Percentiles rank a stretch among this genome's conserved stretches.
Evolutionary conservation across 2,888 invertebrate species (phyloP).

Genomic region (Chironomus riparius): DNA sequence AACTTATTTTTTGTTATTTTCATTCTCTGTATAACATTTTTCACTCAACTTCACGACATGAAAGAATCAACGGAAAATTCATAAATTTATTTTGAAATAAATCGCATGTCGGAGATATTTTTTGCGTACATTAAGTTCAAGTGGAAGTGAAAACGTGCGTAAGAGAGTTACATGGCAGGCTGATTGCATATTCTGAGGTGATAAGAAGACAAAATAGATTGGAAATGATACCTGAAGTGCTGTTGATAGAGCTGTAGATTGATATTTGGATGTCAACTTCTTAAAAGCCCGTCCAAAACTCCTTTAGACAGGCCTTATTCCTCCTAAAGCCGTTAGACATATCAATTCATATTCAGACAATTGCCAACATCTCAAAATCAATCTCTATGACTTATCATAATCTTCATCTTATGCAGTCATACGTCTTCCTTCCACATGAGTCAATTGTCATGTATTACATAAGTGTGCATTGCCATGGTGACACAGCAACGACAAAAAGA

Average conservation of each 20-base stretch:
- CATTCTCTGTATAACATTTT: constrained; percentile 3
- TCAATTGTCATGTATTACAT: too few species aligned
- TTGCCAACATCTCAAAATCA: too few species aligned
- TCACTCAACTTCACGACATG: background rate
- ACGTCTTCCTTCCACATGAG: background rate
- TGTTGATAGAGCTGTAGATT: too few species aligned
- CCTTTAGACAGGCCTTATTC: too few species aligned
- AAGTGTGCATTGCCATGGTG: too few species aligned
- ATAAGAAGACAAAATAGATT: background rate
- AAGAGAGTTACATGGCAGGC: too few species aligned
- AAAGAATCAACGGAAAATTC: constrained; percentile 11
- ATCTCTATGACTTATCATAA: too few species aligned
- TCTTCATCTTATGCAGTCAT: background rate
- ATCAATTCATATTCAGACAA: background rate
- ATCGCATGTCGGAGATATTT: background rate
- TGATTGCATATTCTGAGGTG: background rate
- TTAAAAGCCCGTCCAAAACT: too few species aligned
- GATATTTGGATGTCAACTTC: too few species aligned
- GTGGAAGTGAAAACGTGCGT: background rate
- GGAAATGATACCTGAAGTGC: background rate
- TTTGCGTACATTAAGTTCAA: background rate
- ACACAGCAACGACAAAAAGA: too few species aligned
- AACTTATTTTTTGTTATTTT: too few species aligned
- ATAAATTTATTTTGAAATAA: background rate
- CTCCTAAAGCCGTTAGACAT: background rate